Conservation (phyloP, 2,797 vertebrate species). For the Falco berigora region DNA sequence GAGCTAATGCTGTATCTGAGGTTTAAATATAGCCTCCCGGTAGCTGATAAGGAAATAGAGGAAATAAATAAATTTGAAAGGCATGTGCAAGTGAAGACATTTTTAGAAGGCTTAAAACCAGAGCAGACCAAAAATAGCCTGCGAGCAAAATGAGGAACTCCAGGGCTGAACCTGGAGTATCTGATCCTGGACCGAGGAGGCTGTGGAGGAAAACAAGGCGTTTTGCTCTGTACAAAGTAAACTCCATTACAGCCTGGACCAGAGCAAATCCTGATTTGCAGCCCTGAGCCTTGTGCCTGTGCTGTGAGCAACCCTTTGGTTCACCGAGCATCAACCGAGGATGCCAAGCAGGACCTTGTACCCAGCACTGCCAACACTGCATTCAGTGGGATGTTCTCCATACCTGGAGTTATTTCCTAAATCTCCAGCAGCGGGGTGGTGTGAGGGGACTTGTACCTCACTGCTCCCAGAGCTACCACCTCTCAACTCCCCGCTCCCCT, state of each 20-base stretch:
- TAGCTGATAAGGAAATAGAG: background rate
- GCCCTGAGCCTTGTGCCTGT: background rate
- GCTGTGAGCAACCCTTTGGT: background rate
- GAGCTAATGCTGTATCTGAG: background rate
- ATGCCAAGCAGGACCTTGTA: background rate
- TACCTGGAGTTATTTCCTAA: background rate
- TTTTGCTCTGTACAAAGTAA: background rate
- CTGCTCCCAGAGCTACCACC: background rate
- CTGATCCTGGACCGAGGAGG: background rate
- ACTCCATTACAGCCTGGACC: background rate
- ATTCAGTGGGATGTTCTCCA: background rate
- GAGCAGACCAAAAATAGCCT: background rate
- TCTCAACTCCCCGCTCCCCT: background rate
- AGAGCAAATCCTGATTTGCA: background rate
- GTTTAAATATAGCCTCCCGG: background rate
- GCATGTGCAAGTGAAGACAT: background rate
- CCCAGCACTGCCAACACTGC: background rate
- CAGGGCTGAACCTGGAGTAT: background rate
- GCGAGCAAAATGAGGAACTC: background rate
- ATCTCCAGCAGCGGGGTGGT: rapidly evolving
- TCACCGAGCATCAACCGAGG: background rate
- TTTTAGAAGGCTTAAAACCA: background rate
- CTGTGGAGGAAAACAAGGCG: background rate
- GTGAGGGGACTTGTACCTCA: background rate
- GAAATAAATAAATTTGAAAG: background rate